phyloP scores from a whole-genome alignment of 2,797 vertebrate species.

The Chloroceryle amazona region DNA sequence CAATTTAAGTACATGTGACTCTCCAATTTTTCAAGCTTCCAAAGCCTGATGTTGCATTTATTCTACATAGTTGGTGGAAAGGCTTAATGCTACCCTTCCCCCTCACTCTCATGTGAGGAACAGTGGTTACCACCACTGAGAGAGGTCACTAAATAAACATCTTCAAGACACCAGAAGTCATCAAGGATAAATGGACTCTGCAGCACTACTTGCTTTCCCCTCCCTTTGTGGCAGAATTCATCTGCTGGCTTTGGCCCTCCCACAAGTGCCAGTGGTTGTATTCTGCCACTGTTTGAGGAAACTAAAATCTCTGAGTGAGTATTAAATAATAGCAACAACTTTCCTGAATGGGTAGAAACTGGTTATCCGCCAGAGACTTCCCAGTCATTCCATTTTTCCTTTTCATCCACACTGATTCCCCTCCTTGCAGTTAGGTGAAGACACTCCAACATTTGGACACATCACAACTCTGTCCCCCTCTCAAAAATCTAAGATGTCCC shows the following conservation, averaged over 20 bases:
- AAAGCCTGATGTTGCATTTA: not conserved
- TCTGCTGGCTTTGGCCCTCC: not conserved
- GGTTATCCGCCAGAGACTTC: not conserved
- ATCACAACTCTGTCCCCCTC: not conserved
- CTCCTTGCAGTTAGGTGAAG: not conserved
- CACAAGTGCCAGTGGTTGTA: not conserved
- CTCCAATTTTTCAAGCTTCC: not conserved
- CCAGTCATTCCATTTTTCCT: not conserved
- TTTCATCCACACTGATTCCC: not conserved
- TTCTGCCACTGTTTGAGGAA: not conserved
- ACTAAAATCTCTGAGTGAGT: not conserved
- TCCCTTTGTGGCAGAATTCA: not conserved
- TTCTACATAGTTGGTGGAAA: no score
- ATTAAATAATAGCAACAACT: not conserved
- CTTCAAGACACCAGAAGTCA: not conserved
- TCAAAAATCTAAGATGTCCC: not conserved
- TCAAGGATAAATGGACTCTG: not conserved
- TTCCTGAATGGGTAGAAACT: not conserved
- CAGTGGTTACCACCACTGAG: not conserved
- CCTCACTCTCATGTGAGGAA: no score
- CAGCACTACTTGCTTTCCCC: not conserved
- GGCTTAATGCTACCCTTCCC: no score
- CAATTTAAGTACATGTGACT: not conserved
- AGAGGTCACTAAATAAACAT: not conserved
- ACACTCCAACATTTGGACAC: not conserved